Conservation (phyloP, 1,140 invertebrate genomes). For the Drosophila sucinea region DNA sequence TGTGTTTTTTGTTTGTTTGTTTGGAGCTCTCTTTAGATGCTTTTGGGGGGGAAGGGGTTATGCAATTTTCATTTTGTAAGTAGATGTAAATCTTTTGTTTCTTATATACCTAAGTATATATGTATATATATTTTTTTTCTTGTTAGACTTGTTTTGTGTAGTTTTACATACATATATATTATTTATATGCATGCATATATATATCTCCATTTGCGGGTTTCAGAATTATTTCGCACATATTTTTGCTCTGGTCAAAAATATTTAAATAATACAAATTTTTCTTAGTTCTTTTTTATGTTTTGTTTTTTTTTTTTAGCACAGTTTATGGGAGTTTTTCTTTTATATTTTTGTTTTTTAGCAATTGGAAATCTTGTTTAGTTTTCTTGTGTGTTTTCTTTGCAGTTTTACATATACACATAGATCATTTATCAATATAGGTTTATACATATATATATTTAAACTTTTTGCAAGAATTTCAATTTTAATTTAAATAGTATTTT, state of each 20-base stretch:
- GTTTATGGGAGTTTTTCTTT: conserved; percentile 74
- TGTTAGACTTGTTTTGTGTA: conserved; percentile 9
- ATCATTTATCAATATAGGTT: conserved; percentile 48
- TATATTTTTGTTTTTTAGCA: conserved; percentile 31
- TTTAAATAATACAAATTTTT: conserved; percentile 65
- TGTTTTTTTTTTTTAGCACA: conserved; percentile 64
- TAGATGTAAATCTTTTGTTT: conserved; percentile 16
- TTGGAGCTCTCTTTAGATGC: conserved; percentile 8
- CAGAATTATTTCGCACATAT: conserved; percentile 67
- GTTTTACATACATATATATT: conserved; percentile 9
- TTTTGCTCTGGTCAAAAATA: conserved; percentile 79
- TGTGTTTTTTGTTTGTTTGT: conserved; percentile 8
- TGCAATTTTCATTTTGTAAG: conserved; percentile 21
- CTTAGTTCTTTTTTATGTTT: conserved; percentile 37
- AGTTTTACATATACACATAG: conserved; percentile 33
- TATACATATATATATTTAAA: conserved; percentile 21
- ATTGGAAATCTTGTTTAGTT: conserved; percentile 31
- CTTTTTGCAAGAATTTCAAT: neutral
- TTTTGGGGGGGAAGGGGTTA: neutral
- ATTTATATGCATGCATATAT: neutral
- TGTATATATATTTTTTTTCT: conserved; percentile 20
- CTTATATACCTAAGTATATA: conserved; percentile 15
- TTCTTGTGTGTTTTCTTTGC: conserved; percentile 17
- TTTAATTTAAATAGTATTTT: neutral
- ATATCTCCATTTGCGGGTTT: conserved; percentile 32